Evolutionary conservation across 53 echinoderm and acorn worm genomes (phyloP), one percentile per base, ranked within the genome.

Genomic region (Apostichopus leukothele): DNA sequence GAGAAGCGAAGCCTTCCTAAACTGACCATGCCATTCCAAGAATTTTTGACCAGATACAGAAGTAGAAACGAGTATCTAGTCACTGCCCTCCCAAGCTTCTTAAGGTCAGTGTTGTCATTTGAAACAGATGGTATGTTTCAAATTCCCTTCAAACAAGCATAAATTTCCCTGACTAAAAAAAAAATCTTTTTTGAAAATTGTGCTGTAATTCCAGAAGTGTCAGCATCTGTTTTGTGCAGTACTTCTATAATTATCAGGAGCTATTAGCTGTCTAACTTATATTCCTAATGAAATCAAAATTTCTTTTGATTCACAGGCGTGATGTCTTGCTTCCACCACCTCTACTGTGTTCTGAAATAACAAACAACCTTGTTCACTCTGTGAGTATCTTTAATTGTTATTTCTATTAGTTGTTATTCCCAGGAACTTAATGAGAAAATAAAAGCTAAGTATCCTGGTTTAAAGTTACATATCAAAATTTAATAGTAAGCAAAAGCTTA

Each of bases 251-350:
- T 1, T 1, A 1, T 27, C 1, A 27, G 1, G 1, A 27, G 1
- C 25, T 25, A 0, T 25, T 25, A 25, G 25, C 25, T 25, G 25
- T 1, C 25, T 25, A 25, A 25, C 25, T 0, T 25, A 25, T 27
- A 27, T 27, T 27, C 27, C 1, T 27, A 0, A 27, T 27, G 27
- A 27, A 71, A 71, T 85, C 27, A 6, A 54, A 7, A 2, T 39
- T 11, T 22, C 63, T 78, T 0, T 71, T 76, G 83, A 68, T 14
- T 89, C 87, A 61, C 86, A 97, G 97, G 81, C 81, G 63, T 63
- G 95, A 95, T 85, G 92, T 97, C 20, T 75, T 95, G 21, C 19
- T 97, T 11, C 97, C 97, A 1, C 91, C 94, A 9, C 88, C 95
- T 20, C 86, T 97, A 14, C 89, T 79, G 54, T 97, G 97, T 89